Base-by-base conservation (phyloP, 2,113 vertebrate genomes). In the Ammospiza caudacuta region DNA sequence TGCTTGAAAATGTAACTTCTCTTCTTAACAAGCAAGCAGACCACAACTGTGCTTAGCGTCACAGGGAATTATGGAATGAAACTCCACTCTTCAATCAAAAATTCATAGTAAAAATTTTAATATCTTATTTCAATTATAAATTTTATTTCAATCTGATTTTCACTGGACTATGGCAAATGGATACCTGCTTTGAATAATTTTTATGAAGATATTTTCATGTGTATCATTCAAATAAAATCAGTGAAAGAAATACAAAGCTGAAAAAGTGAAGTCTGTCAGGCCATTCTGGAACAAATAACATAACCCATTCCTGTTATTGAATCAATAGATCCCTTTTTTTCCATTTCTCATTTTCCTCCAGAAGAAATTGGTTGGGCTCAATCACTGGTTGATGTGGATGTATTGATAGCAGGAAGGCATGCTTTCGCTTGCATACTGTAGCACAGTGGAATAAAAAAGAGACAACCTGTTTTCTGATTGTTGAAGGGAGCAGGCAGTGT, bases 401-500 rank as follows among this genome's bases (percentile, higher is more conserved):
- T 39, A n/a, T 8, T 16, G 28, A 44, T 35, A n/a, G n/a, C 33
- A 70, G 12, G 43, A 59, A 68, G 52, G 15, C 22, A 11, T 27
- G 6, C 14, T 62, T 92, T 52, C 4, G 7, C n/a, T 31, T 57
- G 5, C 16, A 13, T 4, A 2, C 9, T 83, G 6, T 28, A 78
- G 58, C 24, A 27, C 25, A 5, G 9, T 11, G 31, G 19, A 67
- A 83, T 67, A 14, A 70, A 12, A 70, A 88, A 83, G 43, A 58
- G 19, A 46, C 33, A 52, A 4, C 22, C 13, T n/a, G 12, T 59
- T 90, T 52, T 75, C 5, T 25, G n/a, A 44, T 4, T 49, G 28
- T 54, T 70, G 39, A 79, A 75, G 24, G 31, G n/a, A 49, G 14
- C 39, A 62, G n/a, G 12, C 0, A 0, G 15, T 0, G 0, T 58